These are phyloP conservation scores for Hanleya hanleyi DNA, from an alignment of 2,888 invertebrate species.

Conservation along the genomic window DNA sequence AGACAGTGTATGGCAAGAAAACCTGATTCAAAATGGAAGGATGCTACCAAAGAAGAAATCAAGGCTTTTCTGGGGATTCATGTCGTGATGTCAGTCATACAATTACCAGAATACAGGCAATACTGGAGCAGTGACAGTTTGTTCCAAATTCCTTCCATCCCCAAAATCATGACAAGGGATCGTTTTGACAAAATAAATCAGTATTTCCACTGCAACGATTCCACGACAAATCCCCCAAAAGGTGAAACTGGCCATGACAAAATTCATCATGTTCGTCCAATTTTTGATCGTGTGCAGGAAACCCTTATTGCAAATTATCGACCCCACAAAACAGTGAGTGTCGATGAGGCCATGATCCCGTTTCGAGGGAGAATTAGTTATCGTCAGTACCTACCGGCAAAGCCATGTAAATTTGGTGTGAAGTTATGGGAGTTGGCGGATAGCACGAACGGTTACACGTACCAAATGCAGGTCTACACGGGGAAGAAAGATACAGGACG, in stretches of 20 bases:
- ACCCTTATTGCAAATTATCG: no score
- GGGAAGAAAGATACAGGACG: neutral
- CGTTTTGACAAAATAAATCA: neutral
- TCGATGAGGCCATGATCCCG: constrained; percentile 5
- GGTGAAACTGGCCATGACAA: constrained; percentile 4
- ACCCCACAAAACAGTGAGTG: neutral
- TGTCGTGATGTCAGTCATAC: neutral
- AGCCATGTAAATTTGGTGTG: constrained; percentile 7
- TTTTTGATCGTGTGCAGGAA: neutral
- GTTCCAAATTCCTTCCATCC: neutral
- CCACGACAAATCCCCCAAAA: neutral
- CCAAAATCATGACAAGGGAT: constrained; percentile 7
- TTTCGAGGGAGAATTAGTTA: neutral
- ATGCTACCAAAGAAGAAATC: neutral
- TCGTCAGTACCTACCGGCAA: constrained; percentile 4
- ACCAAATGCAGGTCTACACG: constrained; percentile 5
- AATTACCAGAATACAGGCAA: neutral
- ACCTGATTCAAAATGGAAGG: neutral
- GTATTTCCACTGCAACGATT: constrained; percentile 2
- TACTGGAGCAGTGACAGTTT: neutral
- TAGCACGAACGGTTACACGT: neutral
- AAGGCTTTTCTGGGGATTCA: neutral
- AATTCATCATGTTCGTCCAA: neutral
- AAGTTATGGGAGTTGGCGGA: constrained; percentile 1
- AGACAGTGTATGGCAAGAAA: neutral